phyloP scores from a whole-genome alignment of 2,888 invertebrate genomes.

The Drosophila macrospina region DNA sequence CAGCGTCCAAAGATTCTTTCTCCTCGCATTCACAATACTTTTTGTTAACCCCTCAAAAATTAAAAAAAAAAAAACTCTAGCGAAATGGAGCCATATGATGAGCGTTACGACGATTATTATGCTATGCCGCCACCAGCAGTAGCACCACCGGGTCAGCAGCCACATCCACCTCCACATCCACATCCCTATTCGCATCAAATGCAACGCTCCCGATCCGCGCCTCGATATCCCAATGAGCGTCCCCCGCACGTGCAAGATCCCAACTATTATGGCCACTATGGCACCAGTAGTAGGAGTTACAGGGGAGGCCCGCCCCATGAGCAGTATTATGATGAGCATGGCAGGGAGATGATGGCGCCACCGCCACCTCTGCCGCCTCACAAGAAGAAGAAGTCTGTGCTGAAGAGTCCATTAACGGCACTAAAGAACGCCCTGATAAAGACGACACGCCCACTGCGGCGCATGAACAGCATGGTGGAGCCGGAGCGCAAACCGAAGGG shows the following conservation, averaged over 20 bases:
- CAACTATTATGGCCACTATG: conserved; percentile 75
- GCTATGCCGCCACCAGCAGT: conserved; percentile 73
- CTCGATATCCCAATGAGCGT: conserved; percentile 72
- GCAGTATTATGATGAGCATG: conserved; percentile 79
- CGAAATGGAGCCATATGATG: conserved; percentile 85
- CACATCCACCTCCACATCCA: conserved; percentile 36
- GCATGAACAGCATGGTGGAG: conserved; percentile 85
- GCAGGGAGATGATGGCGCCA: conserved; percentile 61
- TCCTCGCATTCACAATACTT: background rate
- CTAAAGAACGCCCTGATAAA: conserved; percentile 85
- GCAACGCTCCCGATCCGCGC: conserved; percentile 76
- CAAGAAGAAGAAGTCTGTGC: conserved; percentile 84
- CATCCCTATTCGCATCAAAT: conserved; percentile 62
- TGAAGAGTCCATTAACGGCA: conserved; percentile 84
- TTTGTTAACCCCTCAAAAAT: conserved; percentile 52
- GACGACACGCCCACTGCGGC: conserved; percentile 83
- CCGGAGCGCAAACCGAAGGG: conserved; percentile 83
- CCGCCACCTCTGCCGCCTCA: conserved; percentile 83
- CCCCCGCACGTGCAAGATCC: conserved; percentile 73
- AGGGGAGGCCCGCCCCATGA: conserved; percentile 49
- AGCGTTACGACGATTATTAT: conserved; percentile 83
- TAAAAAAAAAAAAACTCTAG: conserved; percentile 72
- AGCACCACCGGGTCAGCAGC: conserved; percentile 12
- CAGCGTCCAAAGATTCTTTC: conserved; percentile 4
- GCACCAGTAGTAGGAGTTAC: conserved; percentile 46